A percentile compares a stretch with the other conserved stretches of the same genome.
phyloP scores from a whole-genome alignment of 2,113 vertebrate species.

The Oxyruncus cristatus region DNA sequence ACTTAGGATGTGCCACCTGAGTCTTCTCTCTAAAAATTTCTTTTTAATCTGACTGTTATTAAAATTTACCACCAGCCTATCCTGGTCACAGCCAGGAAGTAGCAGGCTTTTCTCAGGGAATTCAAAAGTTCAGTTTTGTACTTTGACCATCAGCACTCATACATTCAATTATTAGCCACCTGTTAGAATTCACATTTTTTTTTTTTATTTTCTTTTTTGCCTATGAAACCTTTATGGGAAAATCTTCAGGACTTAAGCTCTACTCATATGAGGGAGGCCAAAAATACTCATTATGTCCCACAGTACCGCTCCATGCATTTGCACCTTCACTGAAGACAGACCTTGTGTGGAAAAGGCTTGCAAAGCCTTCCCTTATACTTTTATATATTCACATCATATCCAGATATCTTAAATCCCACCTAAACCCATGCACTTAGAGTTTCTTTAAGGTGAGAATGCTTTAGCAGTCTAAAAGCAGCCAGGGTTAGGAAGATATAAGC shows the following conservation, averaged over 20 bases:
- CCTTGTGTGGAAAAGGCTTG: neutral
- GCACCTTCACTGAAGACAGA: neutral
- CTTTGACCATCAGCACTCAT: fast-evolving
- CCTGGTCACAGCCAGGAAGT: neutral
- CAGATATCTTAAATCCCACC: neutral
- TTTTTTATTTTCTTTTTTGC: neutral
- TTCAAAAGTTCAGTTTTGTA: neutral
- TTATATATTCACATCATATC: neutral
- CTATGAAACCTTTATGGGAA: neutral
- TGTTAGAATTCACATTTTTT: neutral
- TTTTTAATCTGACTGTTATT: neutral
- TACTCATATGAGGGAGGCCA: neutral
- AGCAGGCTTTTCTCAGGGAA: neutral
- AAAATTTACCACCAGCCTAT: neutral
- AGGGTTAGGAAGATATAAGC: neutral
- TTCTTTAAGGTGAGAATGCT: neutral
- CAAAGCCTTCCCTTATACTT: neutral
- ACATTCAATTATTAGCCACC: neutral
- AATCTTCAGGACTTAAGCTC: neutral
- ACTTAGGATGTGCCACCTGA: neutral
- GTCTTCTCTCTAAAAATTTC: too few relatives aligned
- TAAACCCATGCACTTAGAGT: neutral
- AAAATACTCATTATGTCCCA: neutral
- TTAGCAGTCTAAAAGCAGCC: neutral
- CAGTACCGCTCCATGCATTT: neutral